phyloP scores from a whole-genome alignment of 2,113 vertebrate genomes.

The Eclectus roratus region DNA sequence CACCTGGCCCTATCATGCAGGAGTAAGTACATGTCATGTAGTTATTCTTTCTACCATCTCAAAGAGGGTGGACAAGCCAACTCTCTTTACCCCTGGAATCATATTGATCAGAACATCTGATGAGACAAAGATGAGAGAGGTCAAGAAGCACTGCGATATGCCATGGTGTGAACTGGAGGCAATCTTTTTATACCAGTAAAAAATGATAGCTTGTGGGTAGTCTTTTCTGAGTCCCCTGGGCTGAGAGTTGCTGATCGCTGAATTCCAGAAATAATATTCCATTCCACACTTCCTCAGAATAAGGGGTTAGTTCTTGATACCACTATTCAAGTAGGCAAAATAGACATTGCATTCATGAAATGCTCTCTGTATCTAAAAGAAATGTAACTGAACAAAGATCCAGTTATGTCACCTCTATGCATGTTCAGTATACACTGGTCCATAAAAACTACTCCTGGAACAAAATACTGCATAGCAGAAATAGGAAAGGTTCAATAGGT shows the following conservation, averaged over 20 bases:
- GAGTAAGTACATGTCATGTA: no score
- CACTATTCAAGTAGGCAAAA: background rate
- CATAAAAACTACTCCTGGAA: background rate
- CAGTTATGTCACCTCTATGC: background rate
- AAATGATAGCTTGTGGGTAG: background rate
- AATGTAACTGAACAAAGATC: background rate
- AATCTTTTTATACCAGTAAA: background rate
- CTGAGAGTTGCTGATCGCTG: background rate
- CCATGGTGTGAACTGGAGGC: background rate
- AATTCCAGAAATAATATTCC: background rate
- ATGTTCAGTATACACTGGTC: background rate
- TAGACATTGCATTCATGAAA: background rate
- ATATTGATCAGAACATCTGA: background rate
- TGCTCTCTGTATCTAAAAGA: background rate
- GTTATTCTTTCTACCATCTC: background rate
- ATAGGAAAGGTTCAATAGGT: background rate
- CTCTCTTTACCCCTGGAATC: background rate
- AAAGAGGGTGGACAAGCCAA: background rate
- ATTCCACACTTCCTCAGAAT: background rate
- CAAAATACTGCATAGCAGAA: background rate
- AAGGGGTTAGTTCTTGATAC: rapidly evolving
- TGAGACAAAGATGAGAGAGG: background rate
- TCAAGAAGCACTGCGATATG: background rate
- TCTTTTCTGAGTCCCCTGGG: background rate
- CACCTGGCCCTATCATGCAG: background rate